Base-by-base conservation (phyloP, 2,113 vertebrate species). In the Dasyprocta punctata region DNA sequence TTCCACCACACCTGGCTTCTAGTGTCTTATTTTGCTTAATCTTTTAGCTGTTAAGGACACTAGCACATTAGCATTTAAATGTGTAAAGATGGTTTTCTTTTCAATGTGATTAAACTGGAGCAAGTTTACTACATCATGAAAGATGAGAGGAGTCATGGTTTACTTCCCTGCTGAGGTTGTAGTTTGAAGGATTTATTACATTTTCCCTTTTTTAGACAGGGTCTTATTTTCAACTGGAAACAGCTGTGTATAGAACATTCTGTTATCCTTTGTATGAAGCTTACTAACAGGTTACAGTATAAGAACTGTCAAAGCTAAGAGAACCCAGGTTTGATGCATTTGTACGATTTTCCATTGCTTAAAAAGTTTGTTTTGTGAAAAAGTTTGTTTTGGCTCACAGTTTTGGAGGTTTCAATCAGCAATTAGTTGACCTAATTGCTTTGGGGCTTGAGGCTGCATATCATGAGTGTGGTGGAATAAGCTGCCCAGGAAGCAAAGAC, bases 151-250 rank as follows among this genome's bases (percentile, higher is more conserved):
- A 91, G 83, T 96, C 17, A 0, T 92, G 71, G 33, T 94, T 90
- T 52, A 38, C 56, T 96, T 52, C 80, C 44, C 71, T 89, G 65
- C 73, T 83, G 71, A 88, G 71, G 26, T 82, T 90, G 56, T 92
- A 86, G 54, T 95, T 85, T 81, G 86, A 94, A 97, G 77, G 86
- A 90, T 93, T 97, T 95, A 85, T 95, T 77, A 90, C 90, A 49
- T 89, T 49, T 49, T 49, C 28, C 44, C 80, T 87, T 87, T 73
- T 94, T 47, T 8, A 30, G 26, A 52, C 49, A 91, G 86, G 54
- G 58, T 90, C 54, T 96, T 90, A 90, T 89, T 97, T 96, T 95
- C 88, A 95, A 41, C 75, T 89, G 65, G 83, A 89, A 95, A 86
- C 58, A 94, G 67, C 73, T 94, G 52, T 86, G 73, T 63, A 49